Evolutionary conservation across 2,888 invertebrate genomes (phyloP), one percentile per base, ranked within the genome.

Genomic region (Cataglyphis altisquamis): DNA sequence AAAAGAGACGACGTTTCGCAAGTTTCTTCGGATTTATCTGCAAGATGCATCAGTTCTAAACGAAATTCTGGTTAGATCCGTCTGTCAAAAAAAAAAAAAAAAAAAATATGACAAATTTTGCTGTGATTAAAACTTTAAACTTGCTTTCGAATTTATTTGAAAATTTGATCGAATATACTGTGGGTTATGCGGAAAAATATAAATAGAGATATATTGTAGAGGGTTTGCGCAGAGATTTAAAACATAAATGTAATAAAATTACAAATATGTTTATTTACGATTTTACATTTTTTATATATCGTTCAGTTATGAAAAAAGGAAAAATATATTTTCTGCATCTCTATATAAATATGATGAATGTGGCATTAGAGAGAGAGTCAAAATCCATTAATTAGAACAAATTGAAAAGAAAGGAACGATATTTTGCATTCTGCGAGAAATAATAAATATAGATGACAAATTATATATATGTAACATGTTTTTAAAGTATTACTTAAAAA

Each of bases 11-110:
- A 73, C 70, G 62, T 83, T 74, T 72, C 74, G 74, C 66, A 86
- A 84, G 83, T 86, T 88, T 77, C 78, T 78, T 29, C 45, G 67
- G 32, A 64, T 70, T 85, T 87, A 87, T 87, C 87, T 81, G 39
- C 18, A 66, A 83, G 57, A 85, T 68, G 70, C 83, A 84, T 83
- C 87, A 81, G 74, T 80, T 81, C 83, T 75, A 78, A 73, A 80
- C 68, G 67, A 68, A 85, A 83, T 68, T 81, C 75, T 41, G 21
- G 60, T 62, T 60, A 55, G 48, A 36, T 67, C 32, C 67, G 57
- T 41, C n/a, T 29, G 52, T 67, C 62, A 25, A 36, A 64, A 32
- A 57, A 29, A 68, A 82, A 81, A 25, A 36, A 64, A 32, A 57
- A 29, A 68, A 82, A 81, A 64, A 84, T 72, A n/a, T 8, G 72